Conservation (phyloP, 2,113 vertebrate genomes). For the Actinemys pallida region DNA sequence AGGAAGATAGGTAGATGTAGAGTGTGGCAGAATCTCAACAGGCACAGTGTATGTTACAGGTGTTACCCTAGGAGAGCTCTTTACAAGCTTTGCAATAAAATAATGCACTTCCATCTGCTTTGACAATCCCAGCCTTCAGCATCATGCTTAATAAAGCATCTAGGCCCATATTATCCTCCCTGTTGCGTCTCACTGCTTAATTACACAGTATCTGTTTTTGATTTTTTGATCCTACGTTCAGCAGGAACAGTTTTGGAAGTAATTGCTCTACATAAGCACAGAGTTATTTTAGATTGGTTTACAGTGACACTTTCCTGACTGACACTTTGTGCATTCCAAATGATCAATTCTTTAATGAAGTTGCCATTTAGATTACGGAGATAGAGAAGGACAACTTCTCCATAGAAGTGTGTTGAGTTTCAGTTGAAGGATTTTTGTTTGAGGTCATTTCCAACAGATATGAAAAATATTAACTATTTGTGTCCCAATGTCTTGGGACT, state of each 20-base stretch:
- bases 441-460: not conserved
- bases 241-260: slow-evolving; percentile 51
- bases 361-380: not conserved
- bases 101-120: slow-evolving; percentile 17
- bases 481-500: not conserved
- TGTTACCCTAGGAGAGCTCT: slow-evolving; percentile 56
- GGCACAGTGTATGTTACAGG: slow-evolving; percentile 13
- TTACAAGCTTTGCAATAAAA: slow-evolving; percentile 27
- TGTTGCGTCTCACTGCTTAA: slow-evolving; percentile 69
- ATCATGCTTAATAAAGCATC: slow-evolving; percentile 69
- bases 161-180: slow-evolving; percentile 51
- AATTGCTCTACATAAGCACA: slow-evolving; percentile 43
- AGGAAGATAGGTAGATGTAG: not conserved
- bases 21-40: slow-evolving; percentile 64
- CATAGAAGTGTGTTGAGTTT: not conserved
- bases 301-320: slow-evolving; percentile 15
- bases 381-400: not conserved
- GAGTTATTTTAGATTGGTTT: slow-evolving; percentile 64
- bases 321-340: not conserved
- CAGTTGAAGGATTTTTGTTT: not conserved
- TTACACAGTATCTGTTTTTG: slow-evolving; percentile 68
- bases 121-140: slow-evolving; percentile 40
- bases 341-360: not conserved
- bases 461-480: not conserved
- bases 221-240: slow-evolving; percentile 68